A percentile compares a stretch with the other conserved stretches of the same genome.
These are phyloP conservation scores for Pocillopora grandis DNA, from an alignment of 92 coral and sea anemone species.

Conservation along the genomic window DNA sequence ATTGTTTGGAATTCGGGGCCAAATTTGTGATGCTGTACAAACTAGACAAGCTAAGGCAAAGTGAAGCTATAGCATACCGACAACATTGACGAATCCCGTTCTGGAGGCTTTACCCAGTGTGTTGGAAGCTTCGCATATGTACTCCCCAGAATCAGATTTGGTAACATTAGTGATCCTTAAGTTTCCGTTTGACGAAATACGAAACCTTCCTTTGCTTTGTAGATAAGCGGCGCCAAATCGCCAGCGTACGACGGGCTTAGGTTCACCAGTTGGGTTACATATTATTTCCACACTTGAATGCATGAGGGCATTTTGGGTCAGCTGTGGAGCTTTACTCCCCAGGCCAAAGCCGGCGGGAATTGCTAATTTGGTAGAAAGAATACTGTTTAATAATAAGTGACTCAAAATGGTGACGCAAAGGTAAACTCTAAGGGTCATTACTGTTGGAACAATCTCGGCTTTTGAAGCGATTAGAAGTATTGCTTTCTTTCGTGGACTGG, in stretches of 20 bases:
- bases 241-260: slow-evolving; percentile 86
- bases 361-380: slow-evolving; percentile 32
- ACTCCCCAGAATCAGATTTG: slow-evolving; percentile 69
- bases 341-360: slow-evolving; percentile 86
- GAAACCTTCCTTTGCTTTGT: slow-evolving; percentile 41
- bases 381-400: not conserved
- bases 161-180: slow-evolving; percentile 72
- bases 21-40: too few relatives aligned
- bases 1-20: too few relatives aligned
- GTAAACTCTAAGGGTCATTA: too few relatives aligned
- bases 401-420: too few relatives aligned
- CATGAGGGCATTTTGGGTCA: slow-evolving; percentile 61
- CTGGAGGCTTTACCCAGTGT: slow-evolving; percentile 62
- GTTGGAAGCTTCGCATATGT: slow-evolving; percentile 81
- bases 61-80: slow-evolving; percentile 53
- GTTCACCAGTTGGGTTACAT: slow-evolving; percentile 85
- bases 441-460: too few relatives aligned
- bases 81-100: slow-evolving; percentile 66
- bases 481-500: too few relatives aligned
- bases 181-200: slow-evolving; percentile 70
- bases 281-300: slow-evolving; percentile 62
- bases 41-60: not conserved
- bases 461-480: too few relatives aligned
- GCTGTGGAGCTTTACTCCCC: slow-evolving; percentile 72
- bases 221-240: slow-evolving; percentile 47